phyloP scores from a whole-genome alignment of 2,113 vertebrate species.

The Mastomys coucha region DNA sequence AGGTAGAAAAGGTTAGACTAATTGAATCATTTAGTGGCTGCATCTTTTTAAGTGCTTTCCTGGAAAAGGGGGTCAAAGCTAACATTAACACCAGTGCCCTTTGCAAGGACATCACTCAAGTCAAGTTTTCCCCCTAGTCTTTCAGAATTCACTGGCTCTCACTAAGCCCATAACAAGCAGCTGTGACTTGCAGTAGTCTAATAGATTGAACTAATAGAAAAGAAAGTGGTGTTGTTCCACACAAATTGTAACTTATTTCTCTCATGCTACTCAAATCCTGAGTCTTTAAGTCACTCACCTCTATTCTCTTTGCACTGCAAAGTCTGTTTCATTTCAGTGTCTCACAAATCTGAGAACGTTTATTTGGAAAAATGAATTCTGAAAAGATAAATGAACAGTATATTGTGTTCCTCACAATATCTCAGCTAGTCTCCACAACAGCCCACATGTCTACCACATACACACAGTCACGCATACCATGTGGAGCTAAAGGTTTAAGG shows the following conservation, averaged over 20 bases:
- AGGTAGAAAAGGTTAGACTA: slow-evolving; percentile 60
- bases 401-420: neutral
- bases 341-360: neutral
- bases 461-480: neutral
- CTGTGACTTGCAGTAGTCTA: slow-evolving; percentile 45
- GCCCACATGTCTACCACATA: neutral
- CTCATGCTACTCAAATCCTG: neutral
- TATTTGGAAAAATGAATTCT: slow-evolving; percentile 16
- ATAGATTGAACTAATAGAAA: slow-evolving; percentile 34
- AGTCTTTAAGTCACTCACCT: slow-evolving; percentile 2
- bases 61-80: slow-evolving; percentile 58
- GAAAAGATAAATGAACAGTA: slow-evolving; percentile 11
- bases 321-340: neutral
- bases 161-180: slow-evolving; percentile 59
- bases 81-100: slow-evolving; percentile 66
- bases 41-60: slow-evolving; percentile 68
- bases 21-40: slow-evolving; percentile 64
- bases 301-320: neutral
- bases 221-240: neutral
- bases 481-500: neutral
- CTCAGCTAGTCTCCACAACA: neutral
- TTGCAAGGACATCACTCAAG: slow-evolving; percentile 46
- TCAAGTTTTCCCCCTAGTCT: slow-evolving; percentile 46
- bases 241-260: slow-evolving; percentile 5
- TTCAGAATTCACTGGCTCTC: slow-evolving; percentile 53